Percentiles rank a stretch among this genome's conserved stretches.
phyloP scores from a whole-genome alignment of 2,113 vertebrate species.

The Nothoprocta perdicaria region DNA sequence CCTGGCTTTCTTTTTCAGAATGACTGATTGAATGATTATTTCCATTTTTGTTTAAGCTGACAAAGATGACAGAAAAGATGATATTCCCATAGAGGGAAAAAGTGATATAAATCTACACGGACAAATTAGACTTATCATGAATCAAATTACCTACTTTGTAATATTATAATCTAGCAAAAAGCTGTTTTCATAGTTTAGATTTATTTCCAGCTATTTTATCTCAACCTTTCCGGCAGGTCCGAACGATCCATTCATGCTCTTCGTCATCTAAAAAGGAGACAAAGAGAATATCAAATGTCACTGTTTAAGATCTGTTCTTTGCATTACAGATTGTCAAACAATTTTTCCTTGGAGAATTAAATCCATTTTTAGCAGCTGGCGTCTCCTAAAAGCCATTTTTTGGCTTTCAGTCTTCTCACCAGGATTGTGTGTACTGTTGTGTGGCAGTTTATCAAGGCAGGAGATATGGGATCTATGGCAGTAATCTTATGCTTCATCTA shows the following conservation, averaged over 20 bases:
- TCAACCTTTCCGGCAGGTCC: conserved; percentile 86
- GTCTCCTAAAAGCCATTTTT: neutral
- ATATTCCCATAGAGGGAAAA: conserved; percentile 50
- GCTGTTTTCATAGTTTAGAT: neutral
- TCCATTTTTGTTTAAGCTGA: conserved; percentile 64
- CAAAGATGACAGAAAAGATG: conserved; percentile 65
- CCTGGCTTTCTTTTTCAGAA: conserved; percentile 49
- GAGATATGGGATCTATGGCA: neutral
- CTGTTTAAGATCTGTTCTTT: neutral
- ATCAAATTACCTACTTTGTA: neutral
- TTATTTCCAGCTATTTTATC: conserved; percentile 55
- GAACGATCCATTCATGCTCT: conserved; percentile 90
- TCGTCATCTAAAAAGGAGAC: conserved; percentile 82
- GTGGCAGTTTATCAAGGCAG: conserved; percentile 3
- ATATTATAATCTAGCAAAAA: neutral
- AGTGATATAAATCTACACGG: neutral
- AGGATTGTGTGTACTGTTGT: neutral
- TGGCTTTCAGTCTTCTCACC: neutral
- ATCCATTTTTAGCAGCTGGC: neutral
- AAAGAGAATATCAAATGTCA: neutral
- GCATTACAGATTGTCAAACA: neutral
- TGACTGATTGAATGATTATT: conserved; percentile 67
- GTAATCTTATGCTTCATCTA: neutral
- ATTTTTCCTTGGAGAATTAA: neutral
- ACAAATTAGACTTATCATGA: neutral